Evolutionary conservation across 2,888 invertebrate species (phyloP).

Genomic region (Smittia sp.): DNA sequence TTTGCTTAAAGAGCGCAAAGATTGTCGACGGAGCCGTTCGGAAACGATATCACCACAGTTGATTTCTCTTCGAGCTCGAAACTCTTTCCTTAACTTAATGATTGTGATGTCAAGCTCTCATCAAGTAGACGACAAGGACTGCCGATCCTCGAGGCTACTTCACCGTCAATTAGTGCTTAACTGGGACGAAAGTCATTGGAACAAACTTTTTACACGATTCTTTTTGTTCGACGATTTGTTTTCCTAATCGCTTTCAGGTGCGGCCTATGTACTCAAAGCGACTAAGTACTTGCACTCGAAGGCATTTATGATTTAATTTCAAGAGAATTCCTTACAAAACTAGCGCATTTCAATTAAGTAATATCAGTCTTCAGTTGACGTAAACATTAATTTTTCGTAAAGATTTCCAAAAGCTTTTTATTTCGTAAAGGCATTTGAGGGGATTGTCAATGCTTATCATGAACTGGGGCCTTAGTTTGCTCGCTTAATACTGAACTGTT

Average conservation of each 20-base stretch:
- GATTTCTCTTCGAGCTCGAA: neutral
- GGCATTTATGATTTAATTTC: conserved; percentile 1
- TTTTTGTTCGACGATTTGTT: conserved; percentile 12
- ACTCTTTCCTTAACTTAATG: neutral
- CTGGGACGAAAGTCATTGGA: conserved; percentile 13
- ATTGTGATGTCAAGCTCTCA: neutral
- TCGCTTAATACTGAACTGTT: conserved; percentile 24
- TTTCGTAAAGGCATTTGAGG: too few species aligned
- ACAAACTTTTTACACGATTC: neutral
- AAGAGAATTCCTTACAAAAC: neutral
- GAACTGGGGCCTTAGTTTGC: conserved; percentile 29
- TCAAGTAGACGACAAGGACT: neutral
- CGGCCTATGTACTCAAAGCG: neutral
- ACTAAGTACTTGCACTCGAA: neutral
- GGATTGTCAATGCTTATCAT: too few species aligned
- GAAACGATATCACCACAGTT: too few species aligned
- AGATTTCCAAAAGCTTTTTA: neutral
- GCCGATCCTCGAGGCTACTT: neutral
- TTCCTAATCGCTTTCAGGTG: neutral
- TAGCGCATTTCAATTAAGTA: conserved; percentile 20
- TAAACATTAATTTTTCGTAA: conserved; percentile 11
- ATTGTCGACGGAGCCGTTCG: too few species aligned
- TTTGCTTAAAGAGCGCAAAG: neutral
- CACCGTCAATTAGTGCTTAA: neutral
- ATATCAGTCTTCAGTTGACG: conserved; percentile 39